Evolutionary conservation across 92 coral and sea anemone genomes (phyloP), one percentile per base, ranked within the genome.

Genomic region (Hydrozoanthus gracilis): DNA sequence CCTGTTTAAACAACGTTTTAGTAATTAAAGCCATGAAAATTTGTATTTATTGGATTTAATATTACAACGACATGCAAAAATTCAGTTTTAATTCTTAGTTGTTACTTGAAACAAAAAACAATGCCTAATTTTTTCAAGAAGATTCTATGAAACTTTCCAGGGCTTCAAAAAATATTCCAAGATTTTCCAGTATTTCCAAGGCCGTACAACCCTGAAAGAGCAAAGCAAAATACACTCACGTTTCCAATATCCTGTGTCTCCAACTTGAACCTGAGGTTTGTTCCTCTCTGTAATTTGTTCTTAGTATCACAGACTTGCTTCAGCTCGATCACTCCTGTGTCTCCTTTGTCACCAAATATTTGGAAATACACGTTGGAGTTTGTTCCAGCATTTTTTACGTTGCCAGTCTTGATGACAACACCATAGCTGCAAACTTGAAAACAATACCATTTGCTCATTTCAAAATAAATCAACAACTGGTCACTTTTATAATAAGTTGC

Each of bases 301-400:
- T 94, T 89, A 6, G 98, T 90, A 76, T 94, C 98, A 62, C 98
- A 94, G 64, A 96, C 89, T 86, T 96, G 99, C 82, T 95, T 93
- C 11, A 96, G 89, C 78, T 96, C 99, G 35, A 96, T 91, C 64
- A 96, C 92, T 49, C 99, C 99, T 0, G 99, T 96, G 84, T 96
- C 97, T 5, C 98, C 98, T 58, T 89, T 93, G 68, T 96, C 99
- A n/a, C 99, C 99, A 78, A 93, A 96, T 75, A 96, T 85, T 84
- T 96, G 99, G 74, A 96, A 46, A 90, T 96, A 96, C 56, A 96
- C 93, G 39, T 92, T 94, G 8, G 98, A 94, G 66, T 92, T 92
- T 12, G 99, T 96, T 49, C 95, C 95, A 3, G 98, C 98, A 56
- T 92, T 91, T 92, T 93, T 93, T 6, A 95, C 83, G 35, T 73